phyloP scores from a whole-genome alignment of 2,888 invertebrate species.

The Microplitis manilae region DNA sequence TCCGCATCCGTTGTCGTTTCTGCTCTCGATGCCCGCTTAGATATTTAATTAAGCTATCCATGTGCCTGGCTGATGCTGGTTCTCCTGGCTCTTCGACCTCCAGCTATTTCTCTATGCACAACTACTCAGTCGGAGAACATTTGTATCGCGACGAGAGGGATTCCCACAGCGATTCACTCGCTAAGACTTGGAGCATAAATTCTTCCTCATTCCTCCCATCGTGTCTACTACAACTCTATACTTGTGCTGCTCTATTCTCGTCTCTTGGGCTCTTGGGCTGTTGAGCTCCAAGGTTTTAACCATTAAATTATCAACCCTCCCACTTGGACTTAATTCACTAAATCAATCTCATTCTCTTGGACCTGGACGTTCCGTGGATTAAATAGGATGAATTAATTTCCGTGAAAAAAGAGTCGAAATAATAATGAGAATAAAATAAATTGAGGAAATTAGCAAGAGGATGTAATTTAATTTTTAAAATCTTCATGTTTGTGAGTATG shows the following conservation, averaged over 20 bases:
- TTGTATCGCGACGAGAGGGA: constrained; percentile 44
- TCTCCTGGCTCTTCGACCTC: constrained; percentile 40
- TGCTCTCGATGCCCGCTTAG: constrained; percentile 49
- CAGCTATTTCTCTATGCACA: constrained; percentile 20
- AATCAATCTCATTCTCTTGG: too few species aligned
- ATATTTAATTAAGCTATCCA: constrained; percentile 57
- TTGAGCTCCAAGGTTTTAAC: neutral
- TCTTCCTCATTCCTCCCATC: constrained; percentile 29
- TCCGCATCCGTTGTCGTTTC: constrained; percentile 7
- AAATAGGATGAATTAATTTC: too few species aligned
- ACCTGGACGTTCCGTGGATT: too few species aligned
- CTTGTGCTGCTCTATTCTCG: neutral
- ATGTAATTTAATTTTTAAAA: too few species aligned
- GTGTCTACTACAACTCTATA: neutral
- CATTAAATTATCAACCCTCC: neutral
- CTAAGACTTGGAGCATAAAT: constrained; percentile 22
- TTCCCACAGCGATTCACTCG: constrained; percentile 39
- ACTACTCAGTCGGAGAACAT: constrained; percentile 36
- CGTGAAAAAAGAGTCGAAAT: too few species aligned
- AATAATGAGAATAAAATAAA: too few species aligned
- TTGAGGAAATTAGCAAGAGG: too few species aligned
- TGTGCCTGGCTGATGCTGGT: constrained; percentile 32
- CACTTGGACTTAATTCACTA: too few species aligned
- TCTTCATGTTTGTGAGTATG: too few species aligned
- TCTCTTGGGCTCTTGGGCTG: neutral